A percentile compares a stretch with the other conserved stretches of the same genome.
Conservation (phyloP, 1,140 invertebrate species). For the Macrobrachium rosenbergii region DNA sequence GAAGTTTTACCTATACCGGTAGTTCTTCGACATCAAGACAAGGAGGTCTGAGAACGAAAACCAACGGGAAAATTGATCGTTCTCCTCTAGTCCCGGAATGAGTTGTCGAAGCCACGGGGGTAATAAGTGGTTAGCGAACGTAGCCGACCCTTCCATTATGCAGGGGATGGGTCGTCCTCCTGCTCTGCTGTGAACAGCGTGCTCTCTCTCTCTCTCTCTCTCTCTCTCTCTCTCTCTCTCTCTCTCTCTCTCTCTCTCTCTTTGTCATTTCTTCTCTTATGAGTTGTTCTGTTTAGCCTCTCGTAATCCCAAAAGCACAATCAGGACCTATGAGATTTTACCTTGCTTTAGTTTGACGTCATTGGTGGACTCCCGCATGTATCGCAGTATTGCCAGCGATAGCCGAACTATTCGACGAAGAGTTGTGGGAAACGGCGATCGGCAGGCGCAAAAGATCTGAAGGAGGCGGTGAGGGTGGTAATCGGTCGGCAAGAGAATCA, state of each 20-base stretch:
- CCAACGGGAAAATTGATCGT: not conserved
- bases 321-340: no score
- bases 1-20: no score
- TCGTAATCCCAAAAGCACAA: no score
- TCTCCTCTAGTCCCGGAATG: constrained; percentile 33
- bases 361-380: not conserved
- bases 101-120: constrained; percentile 36
- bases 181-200: no score
- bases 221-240: no score
- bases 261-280: no score
- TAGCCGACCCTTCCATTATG: not conserved
- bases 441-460: no score
- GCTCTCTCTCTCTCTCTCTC: not conserved
- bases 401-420: not conserved
- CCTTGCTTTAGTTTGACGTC: no score
- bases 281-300: no score
- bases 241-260: no score
- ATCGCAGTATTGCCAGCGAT: not conserved
- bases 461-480: not conserved
- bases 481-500: constrained; percentile 29
- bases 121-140: constrained; percentile 31
- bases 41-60: not conserved
- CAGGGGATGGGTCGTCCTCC: not conserved
- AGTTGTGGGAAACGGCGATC: not conserved
- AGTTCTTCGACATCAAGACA: no score